Evolutionary conservation across 1,140 invertebrate species (phyloP).

Genomic region (Acromyrmex heyeri): DNA sequence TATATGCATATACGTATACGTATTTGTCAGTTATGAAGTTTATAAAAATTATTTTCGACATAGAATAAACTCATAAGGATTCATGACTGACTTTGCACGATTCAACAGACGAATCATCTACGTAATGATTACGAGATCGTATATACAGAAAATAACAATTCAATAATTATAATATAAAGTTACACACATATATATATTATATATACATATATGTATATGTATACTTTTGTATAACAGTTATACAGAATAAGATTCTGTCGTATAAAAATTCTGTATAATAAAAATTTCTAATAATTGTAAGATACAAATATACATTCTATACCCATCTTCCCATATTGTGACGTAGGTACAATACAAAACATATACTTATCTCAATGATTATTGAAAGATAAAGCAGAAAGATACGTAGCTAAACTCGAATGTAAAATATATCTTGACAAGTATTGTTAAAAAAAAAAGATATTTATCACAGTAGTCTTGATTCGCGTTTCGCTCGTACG

Average conservation of each 20-base stretch:
- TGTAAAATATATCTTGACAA: constrained; percentile 12
- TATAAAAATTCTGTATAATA: constrained; percentile 43
- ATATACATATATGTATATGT: no score
- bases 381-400: background rate
- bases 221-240: constrained; percentile 10
- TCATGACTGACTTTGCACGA: background rate
- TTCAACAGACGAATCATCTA: background rate
- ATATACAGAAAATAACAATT: constrained; percentile 43
- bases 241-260: constrained; percentile 24
- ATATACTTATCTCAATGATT: constrained; percentile 2
- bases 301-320: constrained; percentile 53
- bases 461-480: constrained; percentile 57
- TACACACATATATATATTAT: background rate
- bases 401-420: constrained; percentile 6
- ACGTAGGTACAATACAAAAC: background rate
- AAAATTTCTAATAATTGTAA: constrained; percentile 42
- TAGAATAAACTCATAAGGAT: constrained; percentile 8
- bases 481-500: background rate
- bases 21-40: background rate
- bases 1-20: background rate
- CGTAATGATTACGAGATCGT: constrained; percentile 3
- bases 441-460: background rate
- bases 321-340: constrained; percentile 23
- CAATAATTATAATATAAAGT: constrained; percentile 29
- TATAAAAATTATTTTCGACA: background rate